Evolutionary conservation across 2,888 invertebrate species (phyloP).

Genomic region (Petrolisthes manimaculis): DNA sequence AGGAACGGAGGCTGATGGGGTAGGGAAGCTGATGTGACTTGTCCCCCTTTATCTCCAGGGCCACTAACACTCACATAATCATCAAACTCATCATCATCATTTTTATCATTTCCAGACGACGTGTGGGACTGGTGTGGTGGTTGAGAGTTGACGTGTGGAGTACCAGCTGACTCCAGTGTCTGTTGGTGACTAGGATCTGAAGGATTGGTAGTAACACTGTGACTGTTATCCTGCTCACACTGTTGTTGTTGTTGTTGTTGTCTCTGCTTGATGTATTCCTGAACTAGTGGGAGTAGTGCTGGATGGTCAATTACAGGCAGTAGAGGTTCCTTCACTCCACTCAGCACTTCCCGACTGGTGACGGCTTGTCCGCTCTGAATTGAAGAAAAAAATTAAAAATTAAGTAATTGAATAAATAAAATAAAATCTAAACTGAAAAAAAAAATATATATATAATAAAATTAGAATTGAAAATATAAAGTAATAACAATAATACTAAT

Average conservation of each 20-base stretch:
- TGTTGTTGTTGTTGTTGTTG: slow-evolving; percentile 37
- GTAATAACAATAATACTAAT: no score
- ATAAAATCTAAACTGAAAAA: no score
- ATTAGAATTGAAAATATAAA: no score
- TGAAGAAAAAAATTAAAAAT: not conserved
- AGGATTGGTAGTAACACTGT: not conserved
- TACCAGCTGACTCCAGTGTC: not conserved
- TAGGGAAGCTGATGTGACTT: not conserved
- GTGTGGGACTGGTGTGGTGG: not conserved
- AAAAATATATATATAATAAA: no score
- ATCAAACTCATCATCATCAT: slow-evolving; percentile 50
- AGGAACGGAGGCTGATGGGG: not conserved
- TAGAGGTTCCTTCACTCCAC: slow-evolving; percentile 38
- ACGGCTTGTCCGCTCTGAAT: slow-evolving; percentile 55
- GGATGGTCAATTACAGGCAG: slow-evolving; percentile 61
- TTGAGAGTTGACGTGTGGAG: not conserved
- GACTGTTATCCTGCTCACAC: slow-evolving; percentile 10
- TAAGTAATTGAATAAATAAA: no score
- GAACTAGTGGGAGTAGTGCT: slow-evolving; percentile 55
- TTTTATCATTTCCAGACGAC: not conserved
- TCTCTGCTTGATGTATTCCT: slow-evolving; percentile 51
- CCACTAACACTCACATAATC: slow-evolving; percentile 52
- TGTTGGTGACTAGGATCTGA: slow-evolving; percentile 18
- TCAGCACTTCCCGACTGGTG: slow-evolving; percentile 44
- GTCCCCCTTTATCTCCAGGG: not conserved